Conservation (phyloP, 2,888 invertebrate genomes). For the Xylophagus ater region DNA sequence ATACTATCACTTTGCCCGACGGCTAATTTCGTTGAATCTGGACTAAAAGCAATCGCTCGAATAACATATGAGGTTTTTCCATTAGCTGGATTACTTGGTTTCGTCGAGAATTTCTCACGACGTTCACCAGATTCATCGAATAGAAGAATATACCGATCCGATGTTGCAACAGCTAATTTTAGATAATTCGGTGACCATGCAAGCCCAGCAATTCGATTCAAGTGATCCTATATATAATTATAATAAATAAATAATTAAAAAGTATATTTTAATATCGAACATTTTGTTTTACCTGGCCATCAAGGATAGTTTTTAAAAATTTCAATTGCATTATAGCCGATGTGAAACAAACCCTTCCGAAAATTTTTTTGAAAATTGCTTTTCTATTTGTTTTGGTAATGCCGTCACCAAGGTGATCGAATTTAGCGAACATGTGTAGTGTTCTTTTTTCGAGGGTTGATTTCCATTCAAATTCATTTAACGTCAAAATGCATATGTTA, state of each 20-base stretch:
- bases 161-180: conserved; percentile 87
- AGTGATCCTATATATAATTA: too few species aligned
- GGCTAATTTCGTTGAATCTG: conserved; percentile 87
- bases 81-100: conserved; percentile 83
- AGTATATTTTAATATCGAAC: too few species aligned
- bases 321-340: conserved; percentile 82
- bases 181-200: conserved; percentile 90
- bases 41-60: conserved; percentile 73
- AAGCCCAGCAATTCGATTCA: conserved; percentile 54
- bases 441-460: too few species aligned
- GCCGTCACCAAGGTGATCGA: too few species aligned
- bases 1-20: conserved; percentile 96
- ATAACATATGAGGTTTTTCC: conserved; percentile 90
- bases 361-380: too few species aligned
- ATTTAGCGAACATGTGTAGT: too few species aligned
- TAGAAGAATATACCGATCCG: conserved; percentile 76
- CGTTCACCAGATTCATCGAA: conserved; percentile 86
- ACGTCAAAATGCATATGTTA: too few species aligned
- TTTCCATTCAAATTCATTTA: too few species aligned
- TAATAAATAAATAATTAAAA: too few species aligned
- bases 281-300: conserved; percentile 68
- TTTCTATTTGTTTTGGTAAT: too few species aligned
- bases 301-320: conserved; percentile 64
- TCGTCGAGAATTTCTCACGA: conserved; percentile 89
- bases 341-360: too few species aligned